Percentiles rank a stretch among this genome's conserved stretches.
These are phyloP conservation scores for Natrix natrix DNA, from an alignment of 2,797 vertebrate genomes.

Conservation along the genomic window DNA sequence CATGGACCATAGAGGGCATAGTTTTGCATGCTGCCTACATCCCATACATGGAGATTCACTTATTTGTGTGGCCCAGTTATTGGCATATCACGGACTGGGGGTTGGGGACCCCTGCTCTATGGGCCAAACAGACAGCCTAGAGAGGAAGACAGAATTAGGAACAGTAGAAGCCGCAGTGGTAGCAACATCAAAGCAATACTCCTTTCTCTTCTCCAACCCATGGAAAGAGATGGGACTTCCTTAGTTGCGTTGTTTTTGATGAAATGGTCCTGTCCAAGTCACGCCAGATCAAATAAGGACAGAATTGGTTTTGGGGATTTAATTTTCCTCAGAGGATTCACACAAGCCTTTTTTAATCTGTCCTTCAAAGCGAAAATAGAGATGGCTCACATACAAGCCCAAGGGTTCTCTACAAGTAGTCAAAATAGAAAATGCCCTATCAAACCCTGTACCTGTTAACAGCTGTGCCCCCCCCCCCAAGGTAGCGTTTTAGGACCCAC, in stretches of 20 bases:
- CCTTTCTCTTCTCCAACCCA: not conserved
- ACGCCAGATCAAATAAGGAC: not conserved
- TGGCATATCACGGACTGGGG: no score
- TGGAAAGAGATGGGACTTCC: not conserved
- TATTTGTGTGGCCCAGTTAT: no score
- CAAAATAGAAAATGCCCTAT: no score
- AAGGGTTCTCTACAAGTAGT: not conserved
- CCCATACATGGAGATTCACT: no score
- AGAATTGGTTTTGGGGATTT: not conserved
- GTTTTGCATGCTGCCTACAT: no score
- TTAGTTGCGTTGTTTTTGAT: not conserved
- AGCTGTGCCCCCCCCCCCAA: no score
- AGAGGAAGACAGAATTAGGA: not conserved
- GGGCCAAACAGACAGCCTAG: not conserved
- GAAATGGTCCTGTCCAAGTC: not conserved
- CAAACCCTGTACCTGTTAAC: no score
- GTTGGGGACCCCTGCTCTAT: not conserved
- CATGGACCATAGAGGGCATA: no score
- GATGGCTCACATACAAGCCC: not conserved
- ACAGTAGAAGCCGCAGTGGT: not conserved
- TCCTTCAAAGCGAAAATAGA: not conserved
- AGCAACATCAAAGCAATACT: not conserved
- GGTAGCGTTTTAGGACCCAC: no score
- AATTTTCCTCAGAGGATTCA: not conserved
- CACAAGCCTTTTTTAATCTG: not conserved